Evolutionary conservation across 2,113 vertebrate species (phyloP), one percentile per base, ranked within the genome.

Genomic region (Ochotona princeps): DNA sequence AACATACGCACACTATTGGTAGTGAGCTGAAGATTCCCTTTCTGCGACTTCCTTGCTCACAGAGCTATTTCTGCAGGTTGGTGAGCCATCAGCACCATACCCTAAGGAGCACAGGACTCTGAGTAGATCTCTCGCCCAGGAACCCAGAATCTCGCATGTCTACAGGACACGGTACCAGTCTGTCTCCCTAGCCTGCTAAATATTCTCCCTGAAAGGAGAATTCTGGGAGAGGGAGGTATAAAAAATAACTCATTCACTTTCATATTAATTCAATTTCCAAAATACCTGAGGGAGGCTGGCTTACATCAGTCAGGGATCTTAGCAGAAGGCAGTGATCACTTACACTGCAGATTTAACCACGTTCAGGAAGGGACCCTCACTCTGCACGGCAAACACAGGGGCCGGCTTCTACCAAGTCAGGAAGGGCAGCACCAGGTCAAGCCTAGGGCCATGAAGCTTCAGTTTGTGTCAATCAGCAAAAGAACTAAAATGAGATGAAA

Each of bases 381-480:
- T 30, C 44, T 69, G 2, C 28, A 35, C 75, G 25, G 32, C 87
- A 73, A 30, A 91, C 6, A 80, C 18, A 83, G 5, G 15, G 28
- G n/a, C 67, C 57, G 51, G 8, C 67, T 69, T 86, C 44, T n/a
- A 28, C 26, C 83, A 73, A 78, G 82, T 70, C 69, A n/a, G 30
- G 38, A 14, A 2, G 7, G 20, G 15, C 3, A 54, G 51, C 32
- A 38, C 28, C 60, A 7, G 65, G 26, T 82, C 89, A 82, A 25
- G 15, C 51, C 32, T 38, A 67, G 69, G 35, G 63, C 63, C 82
- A 30, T 25, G 23, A 93, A 83, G n/a, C 38, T 74, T 79, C 23
- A 35, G 57, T 54, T 57, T 57, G n/a, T 15, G 49, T 69, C 87
- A 89, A 79, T 84, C 76, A 91, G 38, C 21, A 18, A 44, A 95